A percentile compares a stretch with the other conserved stretches of the same genome.
Evolutionary conservation across 2,888 invertebrate species (phyloP).

Genomic region (Orchesellides sinensis): DNA sequence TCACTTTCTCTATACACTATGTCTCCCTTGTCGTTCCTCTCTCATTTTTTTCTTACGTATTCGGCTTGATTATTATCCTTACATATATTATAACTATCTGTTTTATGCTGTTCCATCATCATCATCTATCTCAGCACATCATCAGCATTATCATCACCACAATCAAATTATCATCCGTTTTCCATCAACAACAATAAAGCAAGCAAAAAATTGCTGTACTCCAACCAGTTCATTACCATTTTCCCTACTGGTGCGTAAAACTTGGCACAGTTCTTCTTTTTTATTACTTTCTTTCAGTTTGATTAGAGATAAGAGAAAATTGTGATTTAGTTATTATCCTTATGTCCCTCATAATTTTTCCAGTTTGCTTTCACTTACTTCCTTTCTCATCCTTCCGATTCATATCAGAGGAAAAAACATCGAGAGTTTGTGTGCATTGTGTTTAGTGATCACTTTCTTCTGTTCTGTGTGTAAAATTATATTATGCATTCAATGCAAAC

Average conservation of each 20-base stretch:
- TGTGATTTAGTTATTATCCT: conserved; percentile 7
- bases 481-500: conserved; percentile 26
- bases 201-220: neutral
- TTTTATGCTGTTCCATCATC: neutral
- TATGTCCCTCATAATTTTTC: conserved; percentile 21
- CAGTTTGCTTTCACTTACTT: conserved; percentile 9
- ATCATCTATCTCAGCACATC: conserved; percentile 20
- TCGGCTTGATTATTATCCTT: neutral
- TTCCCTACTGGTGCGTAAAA: neutral
- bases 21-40: conserved; percentile 11
- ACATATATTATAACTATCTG: neutral
- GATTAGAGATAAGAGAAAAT: neutral
- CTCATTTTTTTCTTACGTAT: conserved; percentile 9
- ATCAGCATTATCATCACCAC: conserved; percentile 3
- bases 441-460: neutral
- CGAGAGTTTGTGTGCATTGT: neutral
- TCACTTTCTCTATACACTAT: conserved; percentile 27
- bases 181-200: neutral
- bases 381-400: conserved; percentile 19
- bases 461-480: neutral
- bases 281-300: neutral
- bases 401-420: neutral
- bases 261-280: neutral
- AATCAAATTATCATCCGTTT: conserved; percentile 20
- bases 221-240: conserved; percentile 11